phyloP scores from a whole-genome alignment of 1,140 invertebrate species.

The Cydia splendana region DNA sequence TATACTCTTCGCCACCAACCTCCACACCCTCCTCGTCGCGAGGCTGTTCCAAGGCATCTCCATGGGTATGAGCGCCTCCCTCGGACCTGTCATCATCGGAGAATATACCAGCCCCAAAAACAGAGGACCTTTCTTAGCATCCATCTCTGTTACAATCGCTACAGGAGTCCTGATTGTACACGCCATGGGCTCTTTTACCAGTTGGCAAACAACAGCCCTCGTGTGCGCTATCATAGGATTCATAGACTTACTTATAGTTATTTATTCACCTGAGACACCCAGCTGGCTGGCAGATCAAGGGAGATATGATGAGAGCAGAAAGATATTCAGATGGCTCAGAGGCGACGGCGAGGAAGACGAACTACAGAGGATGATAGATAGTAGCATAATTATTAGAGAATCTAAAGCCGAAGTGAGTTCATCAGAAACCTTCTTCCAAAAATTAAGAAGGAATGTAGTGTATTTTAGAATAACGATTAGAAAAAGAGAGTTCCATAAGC shows the following conservation, averaged over 20 bases:
- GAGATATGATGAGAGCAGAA: constrained; percentile 47
- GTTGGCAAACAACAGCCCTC: constrained; percentile 48
- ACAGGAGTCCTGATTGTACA: constrained; percentile 49
- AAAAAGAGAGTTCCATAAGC: constrained; percentile 56
- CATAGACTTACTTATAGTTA: constrained; percentile 45
- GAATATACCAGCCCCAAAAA: constrained; percentile 56
- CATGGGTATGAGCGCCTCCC: constrained; percentile 47
- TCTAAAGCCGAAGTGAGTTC: constrained; percentile 41
- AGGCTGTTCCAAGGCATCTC: constrained; percentile 52
- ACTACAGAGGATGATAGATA: constrained; percentile 50
- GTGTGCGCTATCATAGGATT: constrained; percentile 45
- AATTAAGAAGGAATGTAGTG: constrained; percentile 39
- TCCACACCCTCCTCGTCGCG: constrained; percentile 43
- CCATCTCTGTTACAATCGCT: constrained; percentile 48
- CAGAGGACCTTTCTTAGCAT: constrained; percentile 51
- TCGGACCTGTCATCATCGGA: constrained; percentile 52
- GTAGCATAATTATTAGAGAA: constrained; percentile 41
- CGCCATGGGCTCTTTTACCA: constrained; percentile 46
- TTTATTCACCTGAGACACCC: constrained; percentile 53
- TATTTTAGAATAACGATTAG: constrained; percentile 46
- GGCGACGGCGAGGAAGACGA: constrained; percentile 52
- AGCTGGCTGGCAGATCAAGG: constrained; percentile 51
- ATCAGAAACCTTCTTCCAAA: constrained; percentile 40
- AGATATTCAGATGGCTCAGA: constrained; percentile 52
- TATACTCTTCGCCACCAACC: constrained; percentile 41